Percentiles rank a stretch among this genome's conserved stretches.
Conservation (phyloP, 1,140 invertebrate species). For the Batillaria attramentaria region DNA sequence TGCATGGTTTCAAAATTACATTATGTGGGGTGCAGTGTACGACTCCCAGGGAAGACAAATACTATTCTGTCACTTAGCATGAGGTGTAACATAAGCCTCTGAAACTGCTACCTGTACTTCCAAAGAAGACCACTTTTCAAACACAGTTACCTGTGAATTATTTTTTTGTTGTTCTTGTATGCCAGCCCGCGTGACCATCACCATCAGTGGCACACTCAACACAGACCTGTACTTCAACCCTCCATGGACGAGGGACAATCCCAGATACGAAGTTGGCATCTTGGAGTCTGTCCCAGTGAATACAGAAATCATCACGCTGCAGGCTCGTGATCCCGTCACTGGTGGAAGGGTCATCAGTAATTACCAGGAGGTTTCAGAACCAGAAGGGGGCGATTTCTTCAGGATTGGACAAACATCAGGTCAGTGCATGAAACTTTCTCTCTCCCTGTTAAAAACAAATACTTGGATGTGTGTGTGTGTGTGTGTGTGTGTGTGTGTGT, state of each 20-base stretch:
- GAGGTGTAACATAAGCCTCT: too few species aligned
- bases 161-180: too few species aligned
- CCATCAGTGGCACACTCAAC: conserved; percentile 21
- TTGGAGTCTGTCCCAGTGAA: conserved; percentile 14
- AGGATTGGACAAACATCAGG: neutral
- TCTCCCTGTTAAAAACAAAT: neutral
- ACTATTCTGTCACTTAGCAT: too few species aligned
- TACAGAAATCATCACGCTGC: conserved; percentile 39
- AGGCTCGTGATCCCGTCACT: conserved; percentile 42
- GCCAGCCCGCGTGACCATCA: conserved; percentile 39
- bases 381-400: conserved; percentile 35
- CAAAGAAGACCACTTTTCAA: too few species aligned
- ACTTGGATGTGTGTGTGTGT: neutral
- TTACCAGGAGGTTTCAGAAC: conserved; percentile 29
- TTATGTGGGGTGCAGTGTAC: too few species aligned
- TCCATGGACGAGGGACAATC: conserved; percentile 22
- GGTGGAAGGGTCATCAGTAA: conserved; percentile 15
- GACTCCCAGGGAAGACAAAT: too few species aligned
- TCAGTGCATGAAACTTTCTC: neutral
- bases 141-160: too few species aligned
- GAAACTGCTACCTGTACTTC: conserved; percentile 15
- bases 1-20: too few species aligned
- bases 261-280: neutral
- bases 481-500: too few species aligned
- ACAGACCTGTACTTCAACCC: conserved; percentile 3